Evolutionary conservation across 2,888 invertebrate species (phyloP).

Genomic region (Catocala fraxini): DNA sequence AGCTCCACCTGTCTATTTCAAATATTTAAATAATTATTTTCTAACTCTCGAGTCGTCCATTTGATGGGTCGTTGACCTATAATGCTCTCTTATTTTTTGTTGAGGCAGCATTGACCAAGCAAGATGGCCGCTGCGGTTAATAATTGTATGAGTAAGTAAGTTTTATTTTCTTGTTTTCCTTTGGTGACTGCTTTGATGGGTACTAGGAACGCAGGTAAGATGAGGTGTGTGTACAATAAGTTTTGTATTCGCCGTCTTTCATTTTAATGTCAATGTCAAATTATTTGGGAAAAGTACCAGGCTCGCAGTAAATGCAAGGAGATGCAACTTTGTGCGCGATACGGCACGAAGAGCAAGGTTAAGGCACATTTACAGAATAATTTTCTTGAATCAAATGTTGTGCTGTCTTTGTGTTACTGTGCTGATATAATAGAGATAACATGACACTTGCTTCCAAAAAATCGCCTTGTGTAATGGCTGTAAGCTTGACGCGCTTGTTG

Average conservation of each 20-base stretch:
- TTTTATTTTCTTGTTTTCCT: background rate
- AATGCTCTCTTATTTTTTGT: constrained; percentile 37
- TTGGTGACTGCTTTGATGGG: background rate
- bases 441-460: no score
- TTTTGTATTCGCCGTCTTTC: no score
- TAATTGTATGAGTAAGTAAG: constrained; percentile 35
- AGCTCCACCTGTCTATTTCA: no score
- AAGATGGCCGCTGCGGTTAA: constrained; percentile 38
- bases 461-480: no score
- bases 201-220: background rate
- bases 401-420: no score
- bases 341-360: no score
- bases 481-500: no score
- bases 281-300: background rate
- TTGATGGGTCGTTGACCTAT: constrained; percentile 28
- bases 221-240: background rate
- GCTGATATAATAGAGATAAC: no score
- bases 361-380: no score
- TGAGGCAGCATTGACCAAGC: constrained; percentile 38
- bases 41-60: constrained; percentile 1
- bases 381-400: no score
- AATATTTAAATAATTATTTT: background rate
- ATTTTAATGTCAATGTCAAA: no score
- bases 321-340: background rate
- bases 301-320: background rate